Conservation (phyloP, 2,797 vertebrate genomes). For the Poeciliopsis presidionis region DNA sequence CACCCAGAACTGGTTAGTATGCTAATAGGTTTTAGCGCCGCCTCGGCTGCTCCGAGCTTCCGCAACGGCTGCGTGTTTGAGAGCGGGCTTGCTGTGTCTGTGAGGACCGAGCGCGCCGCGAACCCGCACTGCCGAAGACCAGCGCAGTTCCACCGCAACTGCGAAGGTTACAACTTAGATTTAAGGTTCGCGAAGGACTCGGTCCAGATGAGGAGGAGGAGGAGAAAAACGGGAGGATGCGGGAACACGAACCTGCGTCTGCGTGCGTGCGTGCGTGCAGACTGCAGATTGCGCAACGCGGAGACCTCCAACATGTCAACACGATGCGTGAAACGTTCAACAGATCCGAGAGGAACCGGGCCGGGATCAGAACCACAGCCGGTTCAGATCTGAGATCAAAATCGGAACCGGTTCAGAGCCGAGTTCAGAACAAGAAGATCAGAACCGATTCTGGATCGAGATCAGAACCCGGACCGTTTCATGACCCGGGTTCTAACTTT, state of each 20-base stretch:
- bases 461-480: too few species aligned
- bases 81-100: conserved; percentile 1
- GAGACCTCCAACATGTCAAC: conserved; percentile 14
- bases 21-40: conserved; percentile 64
- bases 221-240: too few species aligned
- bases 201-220: neutral
- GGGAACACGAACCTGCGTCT: neutral
- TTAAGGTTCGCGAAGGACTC: neutral
- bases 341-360: neutral
- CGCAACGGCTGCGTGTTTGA: conserved; percentile 55
- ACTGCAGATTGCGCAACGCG: conserved; percentile 45
- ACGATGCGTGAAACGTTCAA: conserved; percentile 19
- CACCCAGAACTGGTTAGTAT: conserved; percentile 53
- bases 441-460: too few species aligned
- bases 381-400: too few species aligned
- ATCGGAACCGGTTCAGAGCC: neutral
- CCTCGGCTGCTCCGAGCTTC: conserved; percentile 66
- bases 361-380: neutral
- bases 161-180: neutral
- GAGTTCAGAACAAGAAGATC: neutral
- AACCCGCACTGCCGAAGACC: neutral
- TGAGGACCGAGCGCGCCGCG: conserved; percentile 13
- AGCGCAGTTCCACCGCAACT: neutral
- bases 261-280: conserved; percentile 16
- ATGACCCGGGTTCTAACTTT: too few species aligned